Evolutionary conservation across 2,888 invertebrate genomes (phyloP).

Genomic region (Steinernema hermaphroditum): DNA sequence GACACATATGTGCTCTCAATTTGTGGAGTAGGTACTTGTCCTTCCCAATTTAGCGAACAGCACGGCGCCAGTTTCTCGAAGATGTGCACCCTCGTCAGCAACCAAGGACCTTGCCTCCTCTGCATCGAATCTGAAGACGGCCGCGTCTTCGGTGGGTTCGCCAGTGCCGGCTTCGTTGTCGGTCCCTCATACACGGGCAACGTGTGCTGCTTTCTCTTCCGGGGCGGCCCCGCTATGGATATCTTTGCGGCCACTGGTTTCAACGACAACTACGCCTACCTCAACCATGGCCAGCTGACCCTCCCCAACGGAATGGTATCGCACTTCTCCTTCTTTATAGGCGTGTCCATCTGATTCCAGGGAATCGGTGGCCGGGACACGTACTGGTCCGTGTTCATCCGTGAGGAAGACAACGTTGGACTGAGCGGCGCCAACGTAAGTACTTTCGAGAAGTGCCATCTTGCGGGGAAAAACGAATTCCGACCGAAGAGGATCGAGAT

Average conservation of each 20-base stretch:
- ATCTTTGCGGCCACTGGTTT: constrained; percentile 80
- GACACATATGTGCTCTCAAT: no score
- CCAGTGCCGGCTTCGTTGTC: constrained; percentile 67
- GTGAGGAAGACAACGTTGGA: constrained; percentile 49
- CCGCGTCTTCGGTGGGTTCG: constrained; percentile 87
- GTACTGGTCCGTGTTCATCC: constrained; percentile 52
- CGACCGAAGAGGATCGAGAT: constrained; percentile 45
- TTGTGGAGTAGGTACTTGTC: no score
- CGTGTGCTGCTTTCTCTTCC: constrained; percentile 81
- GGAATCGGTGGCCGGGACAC: constrained; percentile 49
- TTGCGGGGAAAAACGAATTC: constrained; percentile 45
- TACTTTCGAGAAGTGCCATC: constrained; percentile 47
- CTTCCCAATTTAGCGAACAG: constrained; percentile 33
- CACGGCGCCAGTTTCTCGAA: constrained; percentile 55
- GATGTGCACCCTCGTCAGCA: constrained; percentile 40
- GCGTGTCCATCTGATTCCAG: constrained; percentile 33
- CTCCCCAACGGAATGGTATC: constrained; percentile 83
- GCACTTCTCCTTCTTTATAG: background rate
- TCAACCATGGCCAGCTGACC: constrained; percentile 87
- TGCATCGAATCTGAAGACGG: constrained; percentile 77
- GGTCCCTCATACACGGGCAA: constrained; percentile 67
- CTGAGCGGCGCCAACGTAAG: constrained; percentile 41
- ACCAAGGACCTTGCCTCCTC: constrained; percentile 73
- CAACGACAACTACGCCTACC: constrained; percentile 87
- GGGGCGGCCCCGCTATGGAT: constrained; percentile 79